Percentiles rank a stretch among this genome's conserved stretches.
phyloP scores from a whole-genome alignment of 2,797 vertebrate genomes.

The Tadarida brasiliensis region DNA sequence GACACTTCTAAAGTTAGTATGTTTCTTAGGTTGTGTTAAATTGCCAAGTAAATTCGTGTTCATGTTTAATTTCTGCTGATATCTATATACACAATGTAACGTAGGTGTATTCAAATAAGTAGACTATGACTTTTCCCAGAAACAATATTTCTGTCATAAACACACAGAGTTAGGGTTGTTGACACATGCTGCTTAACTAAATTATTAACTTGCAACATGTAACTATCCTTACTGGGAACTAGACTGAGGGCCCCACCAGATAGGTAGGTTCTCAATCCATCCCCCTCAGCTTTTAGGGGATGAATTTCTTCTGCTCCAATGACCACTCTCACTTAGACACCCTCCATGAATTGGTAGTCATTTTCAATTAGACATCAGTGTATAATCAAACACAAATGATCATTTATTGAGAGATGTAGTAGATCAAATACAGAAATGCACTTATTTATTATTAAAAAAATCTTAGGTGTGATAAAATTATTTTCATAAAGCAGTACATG shows the following conservation, averaged over 20 bases:
- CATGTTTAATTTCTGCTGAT: conserved; percentile 13
- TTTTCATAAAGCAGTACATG: not conserved
- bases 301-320: not conserved
- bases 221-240: not conserved
- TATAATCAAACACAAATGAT: not conserved
- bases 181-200: not conserved
- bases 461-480: conserved; percentile 21
- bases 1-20: not conserved
- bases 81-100: not conserved
- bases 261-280: not conserved
- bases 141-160: conserved; percentile 12
- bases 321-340: not conserved
- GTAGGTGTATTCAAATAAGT: not conserved
- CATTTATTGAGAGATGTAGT: conserved; percentile 17
- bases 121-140: not conserved
- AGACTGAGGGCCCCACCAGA: not conserved
- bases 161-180: not conserved
- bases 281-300: not conserved
- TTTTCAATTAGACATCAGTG: conserved; percentile 7
- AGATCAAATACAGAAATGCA: not conserved
- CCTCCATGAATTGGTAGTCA: not conserved
- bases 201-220: not conserved
- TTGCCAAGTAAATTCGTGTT: not conserved
- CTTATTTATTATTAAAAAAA: conserved; percentile 41
- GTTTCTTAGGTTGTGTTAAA: not conserved